phyloP scores from a whole-genome alignment of 2,888 invertebrate genomes.

The Plebejus anna region DNA sequence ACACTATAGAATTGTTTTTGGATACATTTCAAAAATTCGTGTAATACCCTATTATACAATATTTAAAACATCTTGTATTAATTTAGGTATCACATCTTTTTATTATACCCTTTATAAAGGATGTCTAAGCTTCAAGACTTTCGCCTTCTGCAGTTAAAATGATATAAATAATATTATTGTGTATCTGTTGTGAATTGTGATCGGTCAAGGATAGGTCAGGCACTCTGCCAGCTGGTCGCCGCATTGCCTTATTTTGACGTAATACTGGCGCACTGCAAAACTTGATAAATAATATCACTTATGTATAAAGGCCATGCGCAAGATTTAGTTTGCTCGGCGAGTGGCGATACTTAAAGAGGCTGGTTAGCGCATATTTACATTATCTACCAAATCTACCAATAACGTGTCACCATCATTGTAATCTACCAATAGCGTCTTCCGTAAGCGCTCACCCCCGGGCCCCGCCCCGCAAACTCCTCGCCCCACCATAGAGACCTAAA shows the following conservation, averaged over 20 bases:
- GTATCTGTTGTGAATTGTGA: not conserved
- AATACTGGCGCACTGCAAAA: not conserved
- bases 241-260: constrained; percentile 27
- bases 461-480: too few relatives aligned
- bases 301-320: not conserved
- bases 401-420: too few relatives aligned
- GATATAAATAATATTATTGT: not conserved
- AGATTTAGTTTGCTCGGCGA: not conserved
- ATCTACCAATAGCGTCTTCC: too few relatives aligned
- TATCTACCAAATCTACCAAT: too few relatives aligned
- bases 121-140: not conserved
- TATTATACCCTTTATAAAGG: not conserved
- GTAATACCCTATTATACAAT: not conserved
- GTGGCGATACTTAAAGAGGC: too few relatives aligned
- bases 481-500: too few relatives aligned
- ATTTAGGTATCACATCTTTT: not conserved
- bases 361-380: too few relatives aligned
- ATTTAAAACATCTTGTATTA: not conserved
- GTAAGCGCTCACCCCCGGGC: too few relatives aligned
- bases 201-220: constrained; percentile 26
- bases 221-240: constrained; percentile 21
- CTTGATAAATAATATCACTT: not conserved
- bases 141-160: not conserved
- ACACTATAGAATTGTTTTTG: too few relatives aligned
- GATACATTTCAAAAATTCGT: too few relatives aligned